Evolutionary conservation across 2,888 invertebrate species (phyloP), one percentile per base, ranked within the genome.

Genomic region (Philhelius pedissequus): DNA sequence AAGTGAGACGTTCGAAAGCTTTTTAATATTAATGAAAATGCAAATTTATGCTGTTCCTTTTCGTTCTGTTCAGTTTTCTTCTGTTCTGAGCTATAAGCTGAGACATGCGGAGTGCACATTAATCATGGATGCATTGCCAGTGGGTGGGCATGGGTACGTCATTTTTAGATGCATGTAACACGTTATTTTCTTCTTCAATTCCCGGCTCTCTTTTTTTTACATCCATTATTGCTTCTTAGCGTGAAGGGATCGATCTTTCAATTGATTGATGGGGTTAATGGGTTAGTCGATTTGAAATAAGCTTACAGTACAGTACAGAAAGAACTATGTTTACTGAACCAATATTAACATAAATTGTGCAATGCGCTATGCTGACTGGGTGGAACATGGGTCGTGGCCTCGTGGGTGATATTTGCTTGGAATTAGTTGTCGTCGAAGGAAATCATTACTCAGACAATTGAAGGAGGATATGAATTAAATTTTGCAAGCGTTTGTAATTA

Each of bases 251-350:
- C 56, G 38, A 20, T 38, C 58, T 68, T 30, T 45, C 27, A 22
- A 76, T 32, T 60, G 76, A 76, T 76, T 76, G 69, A 76, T 69
- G 60, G 20, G 32, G 58, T 30, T 69, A 76, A 69, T 76, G 58
- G 58, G 15, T 60, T 35, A 22, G 38, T 69, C 48, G 50, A 69
- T 68, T 68, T 69, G 18, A 43, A 60, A 58, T 22, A 13, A 43
- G 43, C 32, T 74, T 64, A 43, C 43, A 27, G 7, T 8, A 13
- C 1, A 4, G 7, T 0, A n/a, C n/a, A 43, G 43, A 30, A 62
- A 43, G 27, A 25, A 15, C 38, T 22, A 5, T 40, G 25, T 60
- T 40, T 25, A 40, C 62, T 43, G 8, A 43, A 15, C 7, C 62
- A 62, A 43, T 43, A 62, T 62, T 62, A 62, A 43, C 27, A 18